Evolutionary conservation across 2,888 invertebrate genomes (phyloP), one percentile per base, ranked within the genome.

Genomic region (Meandrusa payeni): DNA sequence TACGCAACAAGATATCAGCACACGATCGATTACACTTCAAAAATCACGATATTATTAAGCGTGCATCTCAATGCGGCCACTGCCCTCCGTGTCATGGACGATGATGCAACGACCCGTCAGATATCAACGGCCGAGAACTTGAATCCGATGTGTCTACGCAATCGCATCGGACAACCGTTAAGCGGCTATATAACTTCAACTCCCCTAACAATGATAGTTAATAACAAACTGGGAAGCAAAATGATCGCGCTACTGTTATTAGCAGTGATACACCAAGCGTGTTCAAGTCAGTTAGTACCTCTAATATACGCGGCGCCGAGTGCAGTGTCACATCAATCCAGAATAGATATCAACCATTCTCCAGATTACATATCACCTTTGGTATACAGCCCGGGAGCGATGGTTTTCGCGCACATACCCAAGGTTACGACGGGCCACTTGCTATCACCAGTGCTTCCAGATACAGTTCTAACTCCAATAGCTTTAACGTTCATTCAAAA

Each of bases 271-370:
- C 60, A 54, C 43, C 46, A 54, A 52, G 67, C 64, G 37, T 59
- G 60, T 41, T 59, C 73, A 55, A 9, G 33, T 3, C 70, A 82
- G 53, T 26, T 73, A 15, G 54, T 63, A 29, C 78, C 79, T 29
- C 36, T 81, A 4, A 75, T 83, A 51, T 76, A 81, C 50, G 73
- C 80, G 9, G 83, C 88, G 15, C 89, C 90, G 1, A 88, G 88
- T 57, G 82, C 90, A 27, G 89, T 90, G 11, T 89, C 89, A 1
- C 88, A 88, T 60, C 90, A 90, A 61, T 89, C 90, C 36, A 79
- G 89, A 34, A 75, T 89, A 37, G 86, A 90, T 52, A 83, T 90
- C 29, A 69, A 64, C 38, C 76, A 80, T 39, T 60, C 62, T 11
- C 78, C 77, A 13, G 61, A 56, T 0, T 55, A 68, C 19, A 49